These are phyloP conservation scores for Netelia virgata DNA, from an alignment of 2,888 invertebrate species.

Conservation along the genomic window DNA sequence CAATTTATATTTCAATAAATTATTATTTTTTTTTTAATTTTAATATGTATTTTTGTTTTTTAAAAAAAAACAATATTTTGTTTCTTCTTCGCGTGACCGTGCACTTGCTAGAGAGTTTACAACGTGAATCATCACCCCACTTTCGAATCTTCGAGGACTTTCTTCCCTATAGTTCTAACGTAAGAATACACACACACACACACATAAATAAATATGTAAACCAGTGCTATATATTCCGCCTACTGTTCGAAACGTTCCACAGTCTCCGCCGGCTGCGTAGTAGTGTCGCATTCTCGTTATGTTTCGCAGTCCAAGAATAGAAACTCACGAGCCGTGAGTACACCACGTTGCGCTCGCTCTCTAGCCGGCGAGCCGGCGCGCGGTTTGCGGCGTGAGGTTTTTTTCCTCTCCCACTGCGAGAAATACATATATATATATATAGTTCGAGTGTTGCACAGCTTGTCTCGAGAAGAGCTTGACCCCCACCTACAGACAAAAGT, in stretches of 20 bases:
- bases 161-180: neutral
- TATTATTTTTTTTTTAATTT: too few species aligned
- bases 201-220: neutral
- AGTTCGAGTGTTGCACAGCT: constrained; percentile 38
- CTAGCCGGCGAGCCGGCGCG: constrained; percentile 58
- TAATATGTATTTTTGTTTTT: too few species aligned
- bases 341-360: constrained; percentile 70
- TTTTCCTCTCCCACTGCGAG: constrained; percentile 43
- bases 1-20: too few species aligned
- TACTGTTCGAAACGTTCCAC: constrained; percentile 12
- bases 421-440: neutral
- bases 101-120: constrained; percentile 50
- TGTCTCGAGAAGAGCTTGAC: constrained; percentile 56
- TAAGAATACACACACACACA: neutral
- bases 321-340: constrained; percentile 78
- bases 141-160: neutral
- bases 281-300: constrained; percentile 74
- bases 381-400: constrained; percentile 72
- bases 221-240: constrained; percentile 18
- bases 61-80: neutral
- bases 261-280: constrained; percentile 68
- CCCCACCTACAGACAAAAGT: constrained; percentile 31
- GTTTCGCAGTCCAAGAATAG: constrained; percentile 79
- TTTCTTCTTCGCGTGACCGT: constrained; percentile 34
- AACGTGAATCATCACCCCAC: constrained; percentile 55